Conservation (phyloP, 2,797 vertebrate species). For the Catostomus latipinnis region DNA sequence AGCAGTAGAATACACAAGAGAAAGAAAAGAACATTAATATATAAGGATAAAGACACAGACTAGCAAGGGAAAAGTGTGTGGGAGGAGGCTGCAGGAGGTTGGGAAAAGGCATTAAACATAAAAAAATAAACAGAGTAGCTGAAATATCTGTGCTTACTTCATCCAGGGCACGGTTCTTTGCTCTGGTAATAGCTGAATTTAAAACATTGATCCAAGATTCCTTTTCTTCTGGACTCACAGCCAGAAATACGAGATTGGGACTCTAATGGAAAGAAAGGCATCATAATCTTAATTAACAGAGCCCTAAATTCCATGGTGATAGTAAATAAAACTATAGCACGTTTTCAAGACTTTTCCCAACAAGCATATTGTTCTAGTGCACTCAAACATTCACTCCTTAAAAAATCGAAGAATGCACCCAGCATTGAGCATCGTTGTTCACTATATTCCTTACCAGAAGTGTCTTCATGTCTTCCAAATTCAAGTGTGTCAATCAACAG, state of each 20-base stretch:
- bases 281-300: background rate
- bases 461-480: background rate
- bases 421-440: too few species aligned
- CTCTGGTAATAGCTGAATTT: conserved; percentile 86
- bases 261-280: conserved; percentile 73
- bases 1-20: background rate
- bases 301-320: too few species aligned
- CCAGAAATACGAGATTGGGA: conserved; percentile 92
- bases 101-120: conserved; percentile 10
- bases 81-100: conserved; percentile 16
- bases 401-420: too few species aligned
- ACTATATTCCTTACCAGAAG: too few species aligned
- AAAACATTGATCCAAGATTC: conserved; percentile 92
- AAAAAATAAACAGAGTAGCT: background rate
- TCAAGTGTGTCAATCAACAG: background rate
- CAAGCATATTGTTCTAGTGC: background rate
- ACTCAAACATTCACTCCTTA: too few species aligned
- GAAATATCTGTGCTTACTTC: conserved; percentile 48
- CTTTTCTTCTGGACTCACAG: conserved; percentile 96
- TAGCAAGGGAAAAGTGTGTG: background rate
- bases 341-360: too few species aligned
- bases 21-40: conserved; percentile 1
- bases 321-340: background rate
- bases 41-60: background rate
- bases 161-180: conserved; percentile 91